phyloP scores from a whole-genome alignment of 2,113 vertebrate genomes.

The Chaetops frenatus region DNA sequence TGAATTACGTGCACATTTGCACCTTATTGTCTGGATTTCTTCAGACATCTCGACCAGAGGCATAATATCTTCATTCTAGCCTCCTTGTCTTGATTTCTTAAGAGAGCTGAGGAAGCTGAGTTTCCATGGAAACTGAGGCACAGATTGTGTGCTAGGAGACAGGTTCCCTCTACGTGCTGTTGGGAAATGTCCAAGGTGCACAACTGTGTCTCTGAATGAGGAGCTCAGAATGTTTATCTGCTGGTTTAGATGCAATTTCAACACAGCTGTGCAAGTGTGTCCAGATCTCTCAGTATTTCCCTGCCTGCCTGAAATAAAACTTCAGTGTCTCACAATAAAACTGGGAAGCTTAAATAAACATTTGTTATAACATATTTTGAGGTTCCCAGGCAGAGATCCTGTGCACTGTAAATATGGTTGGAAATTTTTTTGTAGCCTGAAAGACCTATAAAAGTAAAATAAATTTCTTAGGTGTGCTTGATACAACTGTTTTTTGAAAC shows the following conservation, averaged over 20 bases:
- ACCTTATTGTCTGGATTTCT: background rate
- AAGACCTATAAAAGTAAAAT: background rate
- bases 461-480: background rate
- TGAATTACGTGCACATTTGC: background rate
- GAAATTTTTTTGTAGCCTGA: background rate
- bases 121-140: slow-evolving; percentile 65
- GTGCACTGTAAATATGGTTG: background rate
- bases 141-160: slow-evolving; percentile 7
- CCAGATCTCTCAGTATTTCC: background rate
- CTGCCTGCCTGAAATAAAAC: background rate
- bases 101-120: background rate
- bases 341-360: background rate
- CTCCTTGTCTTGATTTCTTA: background rate
- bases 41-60: background rate
- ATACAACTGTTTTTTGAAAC: background rate
- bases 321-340: background rate
- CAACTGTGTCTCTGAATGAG: background rate
- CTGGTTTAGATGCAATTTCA: slow-evolving; percentile 11
- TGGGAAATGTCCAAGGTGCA: slow-evolving; percentile 36
- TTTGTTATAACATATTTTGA: background rate
- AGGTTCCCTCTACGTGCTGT: background rate
- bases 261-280: slow-evolving; percentile 29
- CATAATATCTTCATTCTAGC: background rate
- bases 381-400: background rate
- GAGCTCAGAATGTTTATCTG: slow-evolving; percentile 32